Conservation (phyloP, 2,113 vertebrate genomes). For the Leiothrix lutea region DNA sequence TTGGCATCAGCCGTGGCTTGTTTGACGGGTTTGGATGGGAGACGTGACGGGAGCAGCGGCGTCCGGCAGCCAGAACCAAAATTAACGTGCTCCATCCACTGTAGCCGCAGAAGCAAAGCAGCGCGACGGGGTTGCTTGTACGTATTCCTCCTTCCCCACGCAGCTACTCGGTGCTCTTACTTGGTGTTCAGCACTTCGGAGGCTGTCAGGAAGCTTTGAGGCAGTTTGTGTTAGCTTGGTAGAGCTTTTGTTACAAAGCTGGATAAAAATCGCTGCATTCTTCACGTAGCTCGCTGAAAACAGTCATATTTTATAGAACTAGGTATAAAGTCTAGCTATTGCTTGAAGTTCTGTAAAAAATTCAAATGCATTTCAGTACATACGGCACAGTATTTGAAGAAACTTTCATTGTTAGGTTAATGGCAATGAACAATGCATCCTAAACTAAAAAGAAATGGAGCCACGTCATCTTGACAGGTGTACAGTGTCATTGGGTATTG, state of each 20-base stretch:
- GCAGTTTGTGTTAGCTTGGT: background rate
- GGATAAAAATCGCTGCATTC: background rate
- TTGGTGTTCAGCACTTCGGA: background rate
- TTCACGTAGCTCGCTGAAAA: background rate
- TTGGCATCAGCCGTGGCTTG: background rate
- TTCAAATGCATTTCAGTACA: background rate
- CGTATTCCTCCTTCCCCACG: background rate
- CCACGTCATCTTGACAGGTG: background rate
- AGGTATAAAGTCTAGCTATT: background rate
- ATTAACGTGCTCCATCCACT: background rate
- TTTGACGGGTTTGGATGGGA: background rate
- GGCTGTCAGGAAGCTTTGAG: background rate
- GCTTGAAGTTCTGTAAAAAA: background rate
- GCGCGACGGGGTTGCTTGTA: constrained; percentile 23
- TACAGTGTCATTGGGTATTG: background rate
- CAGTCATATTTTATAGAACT: background rate
- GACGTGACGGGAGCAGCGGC: background rate
- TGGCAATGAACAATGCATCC: background rate
- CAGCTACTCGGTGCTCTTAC: background rate
- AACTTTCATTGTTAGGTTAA: background rate
- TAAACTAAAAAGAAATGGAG: background rate
- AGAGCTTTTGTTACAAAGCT: background rate
- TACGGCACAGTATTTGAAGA: background rate
- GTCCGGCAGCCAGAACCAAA: background rate
- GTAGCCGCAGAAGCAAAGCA: background rate